phyloP scores from a whole-genome alignment of 2,113 vertebrate species.

The Cygnus atratus region DNA sequence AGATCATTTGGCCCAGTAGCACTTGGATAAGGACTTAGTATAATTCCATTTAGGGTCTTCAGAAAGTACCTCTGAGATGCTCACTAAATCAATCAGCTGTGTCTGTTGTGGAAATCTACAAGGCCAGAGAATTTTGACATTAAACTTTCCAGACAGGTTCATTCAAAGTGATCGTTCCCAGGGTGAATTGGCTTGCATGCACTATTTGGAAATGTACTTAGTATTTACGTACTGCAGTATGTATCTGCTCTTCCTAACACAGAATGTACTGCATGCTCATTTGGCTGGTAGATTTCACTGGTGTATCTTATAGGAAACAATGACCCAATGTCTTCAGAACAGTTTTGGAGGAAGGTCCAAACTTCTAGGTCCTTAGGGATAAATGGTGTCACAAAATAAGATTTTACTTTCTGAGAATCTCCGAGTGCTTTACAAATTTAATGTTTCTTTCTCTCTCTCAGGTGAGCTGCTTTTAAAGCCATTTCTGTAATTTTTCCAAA shows the following conservation, averaged over 20 bases:
- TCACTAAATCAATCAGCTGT: slow-evolving; percentile 40
- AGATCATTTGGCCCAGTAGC: slow-evolving; percentile 34
- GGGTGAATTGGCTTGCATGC: background rate
- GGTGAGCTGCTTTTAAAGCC: background rate
- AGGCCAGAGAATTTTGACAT: slow-evolving; percentile 3
- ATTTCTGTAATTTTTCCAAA: background rate
- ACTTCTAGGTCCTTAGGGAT: background rate
- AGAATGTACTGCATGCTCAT: background rate
- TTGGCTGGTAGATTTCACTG: background rate
- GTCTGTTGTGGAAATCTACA: slow-evolving; percentile 7
- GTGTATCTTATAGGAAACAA: background rate
- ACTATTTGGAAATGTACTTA: slow-evolving; percentile 43
- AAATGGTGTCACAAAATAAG: background rate
- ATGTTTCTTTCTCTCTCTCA: background rate
- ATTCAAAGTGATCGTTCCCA: slow-evolving; percentile 27
- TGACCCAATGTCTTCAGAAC: background rate
- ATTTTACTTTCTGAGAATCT: background rate
- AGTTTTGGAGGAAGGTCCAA: background rate
- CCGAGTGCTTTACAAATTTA: background rate
- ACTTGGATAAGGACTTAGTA: background rate
- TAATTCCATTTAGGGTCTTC: slow-evolving; percentile 37
- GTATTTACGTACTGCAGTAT: background rate
- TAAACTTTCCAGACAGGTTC: slow-evolving; percentile 36
- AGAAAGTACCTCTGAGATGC: slow-evolving; percentile 1
- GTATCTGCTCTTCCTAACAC: background rate